Evolutionary conservation across 2,113 vertebrate genomes (phyloP).

Genomic region (Haplochromis burtoni): DNA sequence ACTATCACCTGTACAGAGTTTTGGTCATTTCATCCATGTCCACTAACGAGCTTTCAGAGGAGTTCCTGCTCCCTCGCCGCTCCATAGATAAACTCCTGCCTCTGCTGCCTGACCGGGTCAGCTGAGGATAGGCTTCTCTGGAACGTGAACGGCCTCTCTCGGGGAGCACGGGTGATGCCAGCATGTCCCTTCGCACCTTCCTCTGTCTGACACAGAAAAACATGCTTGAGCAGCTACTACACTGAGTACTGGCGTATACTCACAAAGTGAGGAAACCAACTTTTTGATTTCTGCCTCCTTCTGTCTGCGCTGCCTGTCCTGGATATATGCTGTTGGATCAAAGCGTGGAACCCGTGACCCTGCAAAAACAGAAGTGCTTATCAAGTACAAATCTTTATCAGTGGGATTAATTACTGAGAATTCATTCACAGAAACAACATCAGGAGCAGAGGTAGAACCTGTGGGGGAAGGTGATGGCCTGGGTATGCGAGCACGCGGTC

Average conservation of each 20-base stretch:
- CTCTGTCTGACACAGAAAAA: conserved; percentile 65
- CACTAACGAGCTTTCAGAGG: conserved; percentile 78
- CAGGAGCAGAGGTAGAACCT: conserved; percentile 52
- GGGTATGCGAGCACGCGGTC: conserved; percentile 41
- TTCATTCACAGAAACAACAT: not conserved
- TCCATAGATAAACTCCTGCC: conserved; percentile 78
- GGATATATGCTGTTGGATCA: conserved; percentile 86
- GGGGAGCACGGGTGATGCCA: conserved; percentile 56
- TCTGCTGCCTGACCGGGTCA: conserved; percentile 42
- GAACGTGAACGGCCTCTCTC: conserved; percentile 65
- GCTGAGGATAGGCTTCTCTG: conserved; percentile 37
- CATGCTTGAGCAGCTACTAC: not conserved
- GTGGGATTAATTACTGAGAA: not conserved
- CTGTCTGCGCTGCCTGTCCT: conserved; percentile 77
- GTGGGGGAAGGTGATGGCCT: conserved; percentile 76
- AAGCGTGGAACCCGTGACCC: conserved; percentile 73
- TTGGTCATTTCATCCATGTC: conserved; percentile 77
- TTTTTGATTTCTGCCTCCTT: conserved; percentile 78
- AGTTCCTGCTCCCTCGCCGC: conserved; percentile 78
- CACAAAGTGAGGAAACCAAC: conserved; percentile 52
- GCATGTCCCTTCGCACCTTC: conserved; percentile 67
- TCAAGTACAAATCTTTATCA: not conserved
- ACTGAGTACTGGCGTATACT: not conserved
- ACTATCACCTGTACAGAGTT: conserved; percentile 69
- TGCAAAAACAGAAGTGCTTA: not conserved